phyloP scores from a whole-genome alignment of 2,797 vertebrate genomes.

The Acanthopagrus latus region DNA sequence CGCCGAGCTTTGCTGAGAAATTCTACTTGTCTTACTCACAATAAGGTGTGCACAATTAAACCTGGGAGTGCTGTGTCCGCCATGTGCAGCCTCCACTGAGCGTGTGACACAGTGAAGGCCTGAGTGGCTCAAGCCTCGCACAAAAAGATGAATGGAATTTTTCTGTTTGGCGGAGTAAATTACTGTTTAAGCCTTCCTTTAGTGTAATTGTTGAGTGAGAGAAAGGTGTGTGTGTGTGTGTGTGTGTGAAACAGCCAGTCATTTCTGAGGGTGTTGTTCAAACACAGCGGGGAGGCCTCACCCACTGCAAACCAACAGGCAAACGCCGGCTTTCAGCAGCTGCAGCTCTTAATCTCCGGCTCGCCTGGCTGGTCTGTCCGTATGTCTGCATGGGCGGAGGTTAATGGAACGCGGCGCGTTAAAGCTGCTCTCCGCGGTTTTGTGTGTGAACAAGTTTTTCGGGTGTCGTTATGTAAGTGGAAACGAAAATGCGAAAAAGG shows the following conservation, averaged over 20 bases:
- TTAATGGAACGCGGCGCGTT: conserved; percentile 42
- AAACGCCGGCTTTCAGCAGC: conserved; percentile 45
- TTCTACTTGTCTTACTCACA: conserved; percentile 6
- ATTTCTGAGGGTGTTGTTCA: conserved; percentile 72
- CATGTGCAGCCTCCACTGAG: conserved; percentile 6
- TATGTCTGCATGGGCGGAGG: conserved; percentile 56
- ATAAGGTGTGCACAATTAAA: conserved; percentile 27
- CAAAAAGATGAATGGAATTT: conserved; percentile 25
- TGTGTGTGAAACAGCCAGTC: conserved; percentile 47
- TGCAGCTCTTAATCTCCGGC: conserved; percentile 69
- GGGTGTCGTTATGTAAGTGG: conserved; percentile 51
- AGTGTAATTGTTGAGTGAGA: conserved; percentile 44
- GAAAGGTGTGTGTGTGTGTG: conserved; percentile 32
- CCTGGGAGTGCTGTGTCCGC: conserved; percentile 11
- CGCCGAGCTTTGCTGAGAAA: conserved; percentile 6
- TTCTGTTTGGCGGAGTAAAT: conserved; percentile 54
- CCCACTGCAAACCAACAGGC: conserved; percentile 60
- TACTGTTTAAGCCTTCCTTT: conserved; percentile 48
- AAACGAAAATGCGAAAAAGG: conserved; percentile 57
- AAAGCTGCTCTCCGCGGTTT: conserved; percentile 33
- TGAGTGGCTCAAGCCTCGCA: conserved; percentile 13
- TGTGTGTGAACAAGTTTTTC: conserved; percentile 59
- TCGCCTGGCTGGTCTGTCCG: conserved; percentile 67
- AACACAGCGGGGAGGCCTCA: conserved; percentile 60
- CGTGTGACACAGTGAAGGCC: conserved; percentile 9